Base-by-base conservation (phyloP, 1,140 invertebrate species). In the Lineus longissimus region DNA sequence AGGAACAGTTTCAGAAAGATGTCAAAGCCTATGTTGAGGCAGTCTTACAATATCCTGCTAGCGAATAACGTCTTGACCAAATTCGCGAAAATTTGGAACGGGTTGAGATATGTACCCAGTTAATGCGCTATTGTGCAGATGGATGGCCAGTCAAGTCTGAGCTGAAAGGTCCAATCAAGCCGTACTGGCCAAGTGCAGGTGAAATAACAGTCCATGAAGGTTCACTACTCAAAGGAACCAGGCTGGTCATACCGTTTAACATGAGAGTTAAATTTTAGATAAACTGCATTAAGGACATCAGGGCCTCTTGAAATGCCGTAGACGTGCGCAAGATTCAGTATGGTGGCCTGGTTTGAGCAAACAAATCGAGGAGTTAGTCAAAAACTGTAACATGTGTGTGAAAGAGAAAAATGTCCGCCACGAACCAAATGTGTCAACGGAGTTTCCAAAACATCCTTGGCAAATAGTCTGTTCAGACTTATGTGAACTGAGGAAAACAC, bases 401-500 rank as follows among this genome's bases (percentile, higher is more conserved):
- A 57, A 27, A 25, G 30, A 54, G 7, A n/a, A 9, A 51, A 17
- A 23, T 15, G 41, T 23, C 2, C 59, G 17, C 22, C 17, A 25
- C 47, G 55, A 57, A 57, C 55, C 55, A 22, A 17, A 31, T 11
- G 27, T 40, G 19, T 23, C 36, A 23, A 41, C 30, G 7, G 25
- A 19, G 7, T 23, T 59, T 31, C 63, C 68, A 17, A 40, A 61
- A 11, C 11, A 33, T 19, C 62, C 70, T 2, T 72, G 61, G 31
- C 61, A 63, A 57, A 65, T 51, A 45, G 23, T 66, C 1, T 57
- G 30, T 11, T 31, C 63, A 1, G 61, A 71, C 40, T 40, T 70
- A 2, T 67, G 27, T 56, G 62, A 70, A n/a, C 33, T 65, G 22
- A 59, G 58, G 15, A 51, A 56, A 1, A 2, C 51, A 1, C 27